Percentiles rank a stretch among this genome's conserved stretches.
phyloP scores from a whole-genome alignment of 2,888 invertebrate genomes.

The Deroplatys truncata region DNA sequence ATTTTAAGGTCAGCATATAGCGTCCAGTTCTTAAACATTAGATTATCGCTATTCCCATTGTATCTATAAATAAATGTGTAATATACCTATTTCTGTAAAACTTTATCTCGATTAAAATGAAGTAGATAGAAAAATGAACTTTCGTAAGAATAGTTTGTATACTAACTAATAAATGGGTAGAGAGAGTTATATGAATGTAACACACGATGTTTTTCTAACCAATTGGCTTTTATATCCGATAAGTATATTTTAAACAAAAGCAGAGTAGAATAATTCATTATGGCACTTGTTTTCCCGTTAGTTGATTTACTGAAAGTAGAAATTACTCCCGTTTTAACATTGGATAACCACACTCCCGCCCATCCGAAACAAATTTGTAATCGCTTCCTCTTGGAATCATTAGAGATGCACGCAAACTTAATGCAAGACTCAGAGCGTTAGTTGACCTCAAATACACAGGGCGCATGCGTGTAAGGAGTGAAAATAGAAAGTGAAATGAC shows the following conservation, averaged over 20 bases:
- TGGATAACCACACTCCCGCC: not conserved
- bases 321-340: not conserved
- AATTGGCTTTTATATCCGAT: too few species aligned
- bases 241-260: too few species aligned
- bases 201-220: not conserved
- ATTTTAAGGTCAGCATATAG: too few species aligned
- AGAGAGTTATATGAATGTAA: not conserved
- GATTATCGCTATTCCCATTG: too few species aligned
- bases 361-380: not conserved
- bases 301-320: not conserved
- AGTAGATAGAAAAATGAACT: too few species aligned
- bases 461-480: not conserved
- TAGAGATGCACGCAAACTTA: not conserved
- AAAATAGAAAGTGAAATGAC: not conserved
- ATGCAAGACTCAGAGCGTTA: not conserved
- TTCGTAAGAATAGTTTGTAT: too few species aligned
- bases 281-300: not conserved
- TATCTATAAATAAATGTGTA: too few species aligned
- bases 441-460: not conserved
- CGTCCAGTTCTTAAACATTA: too few species aligned
- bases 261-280: too few species aligned
- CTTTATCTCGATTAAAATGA: too few species aligned
- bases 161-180: not conserved
- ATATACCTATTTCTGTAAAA: too few species aligned
- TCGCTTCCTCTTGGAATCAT: not conserved